These are phyloP conservation scores for Anastrepha obliqua DNA, from an alignment of 1,140 invertebrate genomes.

Conservation along the genomic window DNA sequence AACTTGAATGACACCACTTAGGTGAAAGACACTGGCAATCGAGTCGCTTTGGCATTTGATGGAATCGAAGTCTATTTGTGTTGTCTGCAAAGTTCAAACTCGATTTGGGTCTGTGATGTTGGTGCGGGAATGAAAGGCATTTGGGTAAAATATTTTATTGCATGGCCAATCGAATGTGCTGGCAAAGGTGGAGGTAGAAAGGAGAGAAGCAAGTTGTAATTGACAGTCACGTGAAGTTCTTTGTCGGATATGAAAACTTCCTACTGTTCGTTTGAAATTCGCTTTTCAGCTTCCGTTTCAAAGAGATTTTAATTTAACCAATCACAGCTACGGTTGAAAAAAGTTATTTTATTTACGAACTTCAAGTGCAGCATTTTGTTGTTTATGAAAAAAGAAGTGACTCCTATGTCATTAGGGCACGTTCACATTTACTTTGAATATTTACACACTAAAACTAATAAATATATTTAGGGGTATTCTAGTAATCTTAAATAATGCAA, in stretches of 20 bases:
- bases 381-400: too few species aligned
- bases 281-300: not conserved
- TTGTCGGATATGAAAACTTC: constrained; percentile 13
- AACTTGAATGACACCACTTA: constrained; percentile 35
- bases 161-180: not conserved
- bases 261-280: not conserved
- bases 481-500: too few species aligned
- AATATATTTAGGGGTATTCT: too few species aligned
- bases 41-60: constrained; percentile 15
- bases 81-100: constrained; percentile 51
- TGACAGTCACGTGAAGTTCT: constrained; percentile 49
- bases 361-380: too few species aligned
- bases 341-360: not conserved
- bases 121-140: not conserved
- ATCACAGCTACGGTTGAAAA: not conserved
- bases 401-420: too few species aligned
- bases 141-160: constrained; percentile 25
- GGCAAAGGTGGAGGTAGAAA: not conserved
- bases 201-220: constrained; percentile 5
- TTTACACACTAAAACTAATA: too few species aligned
- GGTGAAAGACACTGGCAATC: constrained; percentile 11
- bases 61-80: constrained; percentile 41
- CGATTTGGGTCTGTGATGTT: not conserved
- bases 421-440: too few species aligned
- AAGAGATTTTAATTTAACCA: not conserved